Evolutionary conservation across 1,140 invertebrate species (phyloP).

Genomic region (Plutomurus gul): DNA sequence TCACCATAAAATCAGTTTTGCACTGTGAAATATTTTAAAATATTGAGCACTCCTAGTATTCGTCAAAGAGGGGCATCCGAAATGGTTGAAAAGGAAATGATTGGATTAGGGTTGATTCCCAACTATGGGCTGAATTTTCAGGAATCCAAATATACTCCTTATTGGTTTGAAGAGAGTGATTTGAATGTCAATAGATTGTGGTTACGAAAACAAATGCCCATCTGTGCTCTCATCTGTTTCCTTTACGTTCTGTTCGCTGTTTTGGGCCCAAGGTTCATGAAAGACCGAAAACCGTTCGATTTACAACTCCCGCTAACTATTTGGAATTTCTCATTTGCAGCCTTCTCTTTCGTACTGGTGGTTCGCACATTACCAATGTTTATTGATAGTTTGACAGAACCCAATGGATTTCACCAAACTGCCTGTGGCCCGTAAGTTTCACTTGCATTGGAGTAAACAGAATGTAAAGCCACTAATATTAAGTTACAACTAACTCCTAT

Average conservation of each 20-base stretch:
- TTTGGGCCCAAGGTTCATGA: background rate
- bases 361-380: background rate
- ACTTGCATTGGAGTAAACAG: background rate
- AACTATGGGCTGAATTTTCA: no score
- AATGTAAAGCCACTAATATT: no score
- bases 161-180: background rate
- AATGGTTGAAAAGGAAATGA: no score
- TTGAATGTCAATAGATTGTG: background rate
- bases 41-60: no score
- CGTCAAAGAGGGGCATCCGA: no score
- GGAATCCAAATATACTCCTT: background rate
- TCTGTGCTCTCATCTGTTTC: background rate
- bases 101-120: no score
- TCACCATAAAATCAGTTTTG: no score
- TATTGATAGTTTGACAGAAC: background rate
- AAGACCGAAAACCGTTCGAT: background rate
- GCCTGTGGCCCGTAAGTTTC: background rate
- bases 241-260: background rate
- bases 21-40: no score
- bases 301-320: background rate
- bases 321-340: background rate
- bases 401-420: background rate
- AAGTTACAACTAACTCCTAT: no score
- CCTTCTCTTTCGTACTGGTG: background rate
- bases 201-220: background rate